These are phyloP conservation scores for Syngnathus typhle DNA, from an alignment of 2,113 vertebrate genomes.

Conservation along the genomic window DNA sequence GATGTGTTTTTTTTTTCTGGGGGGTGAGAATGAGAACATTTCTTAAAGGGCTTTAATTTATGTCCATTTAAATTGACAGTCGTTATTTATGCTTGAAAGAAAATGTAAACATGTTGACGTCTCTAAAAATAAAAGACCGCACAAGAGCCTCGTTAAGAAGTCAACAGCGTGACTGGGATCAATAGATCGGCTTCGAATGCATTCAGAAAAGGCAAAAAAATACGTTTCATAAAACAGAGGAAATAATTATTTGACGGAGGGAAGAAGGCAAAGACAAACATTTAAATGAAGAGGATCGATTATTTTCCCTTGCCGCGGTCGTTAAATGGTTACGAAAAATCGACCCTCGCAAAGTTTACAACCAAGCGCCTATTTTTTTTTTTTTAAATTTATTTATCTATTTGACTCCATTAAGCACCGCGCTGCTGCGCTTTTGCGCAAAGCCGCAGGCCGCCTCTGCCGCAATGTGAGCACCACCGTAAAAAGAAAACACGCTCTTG, in stretches of 20 bases:
- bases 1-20: neutral
- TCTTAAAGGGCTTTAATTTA: neutral
- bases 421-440: neutral
- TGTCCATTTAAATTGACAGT: neutral
- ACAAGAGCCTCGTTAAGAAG: neutral
- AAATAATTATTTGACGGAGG: neutral
- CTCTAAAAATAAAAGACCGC: neutral
- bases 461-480: neutral
- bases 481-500: neutral
- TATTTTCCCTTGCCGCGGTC: neutral
- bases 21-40: neutral
- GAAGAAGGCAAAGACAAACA: neutral
- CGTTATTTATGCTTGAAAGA: neutral
- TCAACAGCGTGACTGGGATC: neutral
- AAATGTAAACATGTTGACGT: neutral
- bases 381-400: neutral
- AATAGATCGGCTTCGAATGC: slow-evolving; percentile 1
- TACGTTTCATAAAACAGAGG: neutral
- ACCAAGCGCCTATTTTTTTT: neutral
- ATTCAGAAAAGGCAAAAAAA: neutral
- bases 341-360: slow-evolving; percentile 6
- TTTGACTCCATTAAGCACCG: neutral
- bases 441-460: slow-evolving; percentile 4
- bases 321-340: slow-evolving; percentile 9
- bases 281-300: slow-evolving; percentile 5